These are phyloP conservation scores for Pagrus major DNA, from an alignment of 2,113 vertebrate genomes.

Conservation along the genomic window DNA sequence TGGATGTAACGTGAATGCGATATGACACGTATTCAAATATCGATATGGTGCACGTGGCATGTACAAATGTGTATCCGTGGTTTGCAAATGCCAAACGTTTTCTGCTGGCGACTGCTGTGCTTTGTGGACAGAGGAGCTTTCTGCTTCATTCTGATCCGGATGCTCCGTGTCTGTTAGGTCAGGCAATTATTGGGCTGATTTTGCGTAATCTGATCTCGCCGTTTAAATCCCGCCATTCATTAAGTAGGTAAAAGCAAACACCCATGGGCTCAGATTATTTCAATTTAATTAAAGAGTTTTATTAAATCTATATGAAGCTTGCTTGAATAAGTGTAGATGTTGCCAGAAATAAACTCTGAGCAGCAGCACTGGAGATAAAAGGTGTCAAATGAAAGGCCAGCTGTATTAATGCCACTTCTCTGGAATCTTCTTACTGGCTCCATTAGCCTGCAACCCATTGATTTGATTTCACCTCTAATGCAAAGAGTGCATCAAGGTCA, in stretches of 20 bases:
- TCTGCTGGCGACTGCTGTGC: too few relatives aligned
- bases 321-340: not conserved
- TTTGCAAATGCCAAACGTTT: too few relatives aligned
- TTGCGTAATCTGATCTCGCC: not conserved
- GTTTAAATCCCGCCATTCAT: not conserved
- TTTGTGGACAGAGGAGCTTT: too few relatives aligned
- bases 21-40: too few relatives aligned
- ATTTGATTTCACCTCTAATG: constrained; percentile 58
- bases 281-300: not conserved
- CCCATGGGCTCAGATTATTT: not conserved
- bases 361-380: constrained; percentile 60
- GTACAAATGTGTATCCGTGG: too few relatives aligned
- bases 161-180: not conserved
- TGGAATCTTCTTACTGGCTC: constrained; percentile 58
- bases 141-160: not conserved
- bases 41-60: too few relatives aligned
- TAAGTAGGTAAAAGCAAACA: not conserved
- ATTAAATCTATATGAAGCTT: constrained; percentile 8
- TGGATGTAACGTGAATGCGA: too few relatives aligned
- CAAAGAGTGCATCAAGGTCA: constrained; percentile 61
- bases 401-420: constrained; percentile 54
- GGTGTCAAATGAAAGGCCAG: constrained; percentile 70
- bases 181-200: not conserved
- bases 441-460: constrained; percentile 63
- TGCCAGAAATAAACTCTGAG: constrained; percentile 25